Evolutionary conservation across 2,113 vertebrate species (phyloP).

Genomic region (Acinonyx jubatus): DNA sequence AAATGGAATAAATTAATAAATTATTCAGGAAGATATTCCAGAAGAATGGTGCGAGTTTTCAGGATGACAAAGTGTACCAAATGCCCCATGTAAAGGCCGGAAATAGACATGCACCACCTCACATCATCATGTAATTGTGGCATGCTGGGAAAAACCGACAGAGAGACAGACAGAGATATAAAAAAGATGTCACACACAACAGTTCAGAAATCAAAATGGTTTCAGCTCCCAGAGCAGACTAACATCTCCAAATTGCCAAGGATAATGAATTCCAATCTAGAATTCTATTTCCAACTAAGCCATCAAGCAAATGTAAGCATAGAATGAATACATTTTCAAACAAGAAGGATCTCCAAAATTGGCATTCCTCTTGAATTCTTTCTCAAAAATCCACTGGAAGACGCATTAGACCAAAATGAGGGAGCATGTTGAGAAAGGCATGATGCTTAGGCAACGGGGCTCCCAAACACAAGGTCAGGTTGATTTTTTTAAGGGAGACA

Average conservation of each 20-base stretch:
- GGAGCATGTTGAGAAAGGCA: background rate
- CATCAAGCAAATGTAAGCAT: background rate
- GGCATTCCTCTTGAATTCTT: background rate
- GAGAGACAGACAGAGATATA: background rate
- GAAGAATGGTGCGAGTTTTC: background rate
- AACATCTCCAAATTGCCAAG: background rate
- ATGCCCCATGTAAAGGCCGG: no score
- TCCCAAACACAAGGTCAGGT: background rate
- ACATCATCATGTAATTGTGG: background rate
- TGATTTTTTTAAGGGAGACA: background rate
- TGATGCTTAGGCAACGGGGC: background rate
- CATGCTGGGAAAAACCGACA: background rate
- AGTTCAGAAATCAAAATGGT: background rate
- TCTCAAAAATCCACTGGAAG: background rate
- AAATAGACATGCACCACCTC: background rate
- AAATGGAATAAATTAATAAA: background rate
- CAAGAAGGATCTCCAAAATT: background rate
- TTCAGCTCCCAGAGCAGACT: background rate
- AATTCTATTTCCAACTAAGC: background rate
- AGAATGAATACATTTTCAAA: background rate
- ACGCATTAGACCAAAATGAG: background rate
- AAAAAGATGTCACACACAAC: background rate
- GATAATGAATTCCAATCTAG: background rate
- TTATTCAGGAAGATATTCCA: background rate
- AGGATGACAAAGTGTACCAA: background rate